These are phyloP conservation scores for Thymelicus acteon DNA, from an alignment of 2,888 invertebrate species.

Conservation along the genomic window DNA sequence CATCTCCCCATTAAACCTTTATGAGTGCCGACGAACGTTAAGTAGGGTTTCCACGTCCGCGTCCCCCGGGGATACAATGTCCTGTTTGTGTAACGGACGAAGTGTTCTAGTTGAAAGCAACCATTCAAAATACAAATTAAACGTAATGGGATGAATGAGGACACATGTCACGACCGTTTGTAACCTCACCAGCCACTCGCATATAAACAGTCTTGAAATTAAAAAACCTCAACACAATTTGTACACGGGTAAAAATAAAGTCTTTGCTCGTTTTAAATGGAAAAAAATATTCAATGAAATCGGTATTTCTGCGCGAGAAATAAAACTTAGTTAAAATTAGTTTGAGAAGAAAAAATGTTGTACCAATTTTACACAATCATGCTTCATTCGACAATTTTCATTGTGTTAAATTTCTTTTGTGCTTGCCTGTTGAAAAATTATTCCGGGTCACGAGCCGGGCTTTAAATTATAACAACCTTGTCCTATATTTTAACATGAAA, in stretches of 20 bases:
- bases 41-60: slow-evolving; percentile 47
- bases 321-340: not conserved
- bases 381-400: slow-evolving; percentile 19
- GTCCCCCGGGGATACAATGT: slow-evolving; percentile 39
- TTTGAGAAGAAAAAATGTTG: slow-evolving; percentile 2
- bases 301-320: slow-evolving; percentile 1
- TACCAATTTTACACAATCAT: slow-evolving; percentile 23
- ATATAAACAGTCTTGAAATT: not conserved
- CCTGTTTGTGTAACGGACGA: not conserved
- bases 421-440: slow-evolving; percentile 18
- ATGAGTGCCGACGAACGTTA: slow-evolving; percentile 62
- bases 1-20: slow-evolving; percentile 75
- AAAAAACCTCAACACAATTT: not conserved
- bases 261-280: not conserved
- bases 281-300: not conserved
- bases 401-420: slow-evolving; percentile 15
- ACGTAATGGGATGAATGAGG: not conserved
- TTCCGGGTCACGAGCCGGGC: slow-evolving; percentile 6
- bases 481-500: not conserved
- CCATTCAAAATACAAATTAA: slow-evolving; percentile 3
- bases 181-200: too few relatives aligned
- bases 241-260: not conserved
- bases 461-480: slow-evolving; percentile 13
- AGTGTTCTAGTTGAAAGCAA: slow-evolving; percentile 5
- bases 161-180: not conserved